phyloP scores from a whole-genome alignment of 2,113 vertebrate species.

The Hiodon tergisus region DNA sequence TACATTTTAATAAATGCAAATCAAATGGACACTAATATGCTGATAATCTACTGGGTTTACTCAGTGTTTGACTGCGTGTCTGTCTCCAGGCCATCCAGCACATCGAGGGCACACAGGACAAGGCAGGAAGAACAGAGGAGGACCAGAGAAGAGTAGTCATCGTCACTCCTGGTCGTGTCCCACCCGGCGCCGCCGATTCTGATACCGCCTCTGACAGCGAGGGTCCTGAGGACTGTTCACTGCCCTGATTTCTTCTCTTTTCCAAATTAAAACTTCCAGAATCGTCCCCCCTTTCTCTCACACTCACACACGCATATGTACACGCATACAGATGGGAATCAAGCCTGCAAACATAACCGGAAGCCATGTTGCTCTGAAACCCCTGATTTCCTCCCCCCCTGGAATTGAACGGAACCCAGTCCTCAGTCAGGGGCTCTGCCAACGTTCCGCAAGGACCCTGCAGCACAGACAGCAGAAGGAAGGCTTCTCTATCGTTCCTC shows the following conservation, averaged over 20 bases:
- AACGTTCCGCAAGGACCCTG: neutral
- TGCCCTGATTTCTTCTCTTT: slow-evolving; percentile 67
- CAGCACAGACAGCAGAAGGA: neutral
- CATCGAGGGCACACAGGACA: slow-evolving; percentile 92
- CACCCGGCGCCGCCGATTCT: slow-evolving; percentile 68
- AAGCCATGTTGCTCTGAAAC: too few relatives aligned
- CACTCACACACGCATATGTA: slow-evolving; percentile 14
- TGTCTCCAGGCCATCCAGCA: slow-evolving; percentile 87
- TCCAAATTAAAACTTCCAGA: slow-evolving; percentile 14
- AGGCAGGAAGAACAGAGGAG: slow-evolving; percentile 74
- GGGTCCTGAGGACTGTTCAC: slow-evolving; percentile 72
- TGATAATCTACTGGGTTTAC: too few relatives aligned
- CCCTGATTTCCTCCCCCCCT: too few relatives aligned
- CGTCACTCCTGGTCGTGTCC: slow-evolving; percentile 69
- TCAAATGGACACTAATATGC: too few relatives aligned
- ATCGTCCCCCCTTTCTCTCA: slow-evolving; percentile 31
- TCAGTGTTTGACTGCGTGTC: neutral
- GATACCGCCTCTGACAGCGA: slow-evolving; percentile 90
- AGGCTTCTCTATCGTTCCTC: neutral
- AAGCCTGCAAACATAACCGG: too few relatives aligned
- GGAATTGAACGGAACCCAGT: neutral
- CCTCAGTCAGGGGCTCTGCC: neutral
- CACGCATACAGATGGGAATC: neutral
- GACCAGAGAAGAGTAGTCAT: slow-evolving; percentile 86
- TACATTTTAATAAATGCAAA: too few relatives aligned